These are phyloP conservation scores for Asbolus verrucosus DNA, from an alignment of 1,140 invertebrate genomes.

Conservation along the genomic window DNA sequence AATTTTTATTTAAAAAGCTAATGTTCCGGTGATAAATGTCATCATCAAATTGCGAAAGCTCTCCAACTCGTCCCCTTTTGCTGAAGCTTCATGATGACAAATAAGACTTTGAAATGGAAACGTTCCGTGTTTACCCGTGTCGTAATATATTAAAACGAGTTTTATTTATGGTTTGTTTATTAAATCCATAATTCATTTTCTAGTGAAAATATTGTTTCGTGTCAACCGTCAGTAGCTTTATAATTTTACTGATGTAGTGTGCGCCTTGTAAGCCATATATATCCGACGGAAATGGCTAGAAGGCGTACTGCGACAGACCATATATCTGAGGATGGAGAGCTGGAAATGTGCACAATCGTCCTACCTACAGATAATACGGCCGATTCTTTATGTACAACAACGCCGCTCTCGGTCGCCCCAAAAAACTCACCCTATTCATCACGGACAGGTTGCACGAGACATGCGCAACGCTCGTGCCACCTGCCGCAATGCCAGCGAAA, in stretches of 20 bases:
- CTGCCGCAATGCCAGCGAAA: no score
- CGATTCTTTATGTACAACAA: no score
- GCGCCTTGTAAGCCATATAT: slow-evolving; percentile 1
- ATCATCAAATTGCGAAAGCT: slow-evolving; percentile 1
- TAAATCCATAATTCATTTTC: slow-evolving; percentile 46
- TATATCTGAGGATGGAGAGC: slow-evolving; percentile 9
- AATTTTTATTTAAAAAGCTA: slow-evolving; percentile 1
- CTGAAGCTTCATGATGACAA: slow-evolving; percentile 22
- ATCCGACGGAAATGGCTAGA: no score
- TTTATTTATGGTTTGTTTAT: slow-evolving; percentile 49
- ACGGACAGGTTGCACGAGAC: no score
- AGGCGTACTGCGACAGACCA: slow-evolving; percentile 7
- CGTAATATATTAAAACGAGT: slow-evolving; percentile 48
- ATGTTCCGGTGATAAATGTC: slow-evolving; percentile 19
- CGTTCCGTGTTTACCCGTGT: slow-evolving; percentile 44
- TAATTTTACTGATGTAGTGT: slow-evolving; percentile 36
- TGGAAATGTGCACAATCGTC: no score
- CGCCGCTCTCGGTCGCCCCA: no score
- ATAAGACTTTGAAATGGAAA: slow-evolving; percentile 44
- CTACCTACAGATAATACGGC: no score
- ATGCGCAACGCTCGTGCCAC: no score
- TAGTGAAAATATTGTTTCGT: slow-evolving; percentile 31
- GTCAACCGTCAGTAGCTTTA: slow-evolving; percentile 39
- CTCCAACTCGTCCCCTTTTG: background rate
- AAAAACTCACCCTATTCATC: no score